Evolutionary conservation across 2,797 vertebrate genomes (phyloP), one percentile per base, ranked within the genome.

Genomic region (Petrocephalus schoutedeni): DNA sequence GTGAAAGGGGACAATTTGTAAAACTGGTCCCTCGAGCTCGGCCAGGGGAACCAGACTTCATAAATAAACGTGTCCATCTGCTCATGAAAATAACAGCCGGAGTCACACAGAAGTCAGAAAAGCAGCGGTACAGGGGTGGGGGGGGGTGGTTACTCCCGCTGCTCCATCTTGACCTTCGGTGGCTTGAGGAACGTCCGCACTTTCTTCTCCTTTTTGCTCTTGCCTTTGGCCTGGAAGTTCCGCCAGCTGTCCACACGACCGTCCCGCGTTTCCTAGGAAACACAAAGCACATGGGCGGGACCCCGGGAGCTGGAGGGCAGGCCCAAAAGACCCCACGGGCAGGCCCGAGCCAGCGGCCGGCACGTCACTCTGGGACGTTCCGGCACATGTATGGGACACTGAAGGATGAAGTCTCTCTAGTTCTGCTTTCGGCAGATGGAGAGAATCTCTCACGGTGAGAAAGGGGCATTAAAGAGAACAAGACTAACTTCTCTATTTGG

Each of bases 121-220:
- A 71, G 64, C 28, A 36, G 64, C 41, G 58, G 9, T 23, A 8
- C 23, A 6, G 19, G 57, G 54, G 54, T 54, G 45, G 83, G 23
- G 80, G 28, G 88, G 21, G 45, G 74, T 23, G 87, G 86, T 98
- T 94, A 98, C 95, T 99, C 98, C 87, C 98, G 96, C 94, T 99
- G 98, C 89, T 99, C 98, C 98, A 99, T 99, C 94, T 99, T 99
- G 91, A 99, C 98, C 97, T 99, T 99, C 0, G 98, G 98, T 53
- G 98, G 98, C 93, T 99, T 98, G 90, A 99, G 96, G 94, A 99
- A 99, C 88, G 98, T 98, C 89, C 98, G 94, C 89, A 98, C 97
- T 93, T 99, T 99, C 94, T 98, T 98, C 93, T 98, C 97, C 91
- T 99, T 99, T 91, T 94, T 97, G 87, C 92, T 95, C 91, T 99